These are phyloP conservation scores for Phalacrocorax pelagicus DNA, from an alignment of 2,113 vertebrate genomes.

Conservation along the genomic window DNA sequence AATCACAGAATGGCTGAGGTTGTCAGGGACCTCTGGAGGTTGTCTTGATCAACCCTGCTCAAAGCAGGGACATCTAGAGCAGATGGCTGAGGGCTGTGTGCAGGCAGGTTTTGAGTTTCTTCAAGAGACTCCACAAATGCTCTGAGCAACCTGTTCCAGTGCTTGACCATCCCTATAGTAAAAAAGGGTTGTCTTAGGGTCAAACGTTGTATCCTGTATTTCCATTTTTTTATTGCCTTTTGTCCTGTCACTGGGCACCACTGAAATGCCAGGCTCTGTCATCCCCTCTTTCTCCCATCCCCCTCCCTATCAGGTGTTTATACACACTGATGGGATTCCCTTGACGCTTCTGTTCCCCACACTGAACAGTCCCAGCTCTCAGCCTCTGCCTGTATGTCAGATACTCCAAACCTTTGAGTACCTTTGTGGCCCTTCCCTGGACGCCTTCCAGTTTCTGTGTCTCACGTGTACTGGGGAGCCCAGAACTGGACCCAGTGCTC, in stretches of 20 bases:
- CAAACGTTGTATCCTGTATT: neutral
- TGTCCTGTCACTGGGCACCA: neutral
- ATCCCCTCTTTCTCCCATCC: neutral
- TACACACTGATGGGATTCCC: neutral
- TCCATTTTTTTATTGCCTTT: neutral
- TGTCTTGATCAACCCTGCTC: neutral
- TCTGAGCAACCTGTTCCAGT: neutral
- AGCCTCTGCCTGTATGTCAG: neutral
- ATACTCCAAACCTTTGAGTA: neutral
- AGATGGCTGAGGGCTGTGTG: no score
- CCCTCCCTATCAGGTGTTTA: neutral
- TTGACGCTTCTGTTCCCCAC: neutral
- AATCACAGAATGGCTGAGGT: neutral
- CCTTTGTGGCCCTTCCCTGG: neutral
- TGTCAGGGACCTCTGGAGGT: neutral
- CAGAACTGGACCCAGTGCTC: neutral
- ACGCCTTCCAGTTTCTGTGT: neutral
- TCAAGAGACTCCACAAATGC: neutral
- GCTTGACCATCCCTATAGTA: neutral
- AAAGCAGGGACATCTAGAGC: neutral
- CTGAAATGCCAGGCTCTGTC: neutral
- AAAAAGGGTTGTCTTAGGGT: neutral
- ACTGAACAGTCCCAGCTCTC: neutral
- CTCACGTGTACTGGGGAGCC: neutral
- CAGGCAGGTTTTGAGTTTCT: neutral